A percentile compares a stretch with the other conserved stretches of the same genome.
phyloP scores from a whole-genome alignment of 2,113 vertebrate genomes.

The Rynchops niger region DNA sequence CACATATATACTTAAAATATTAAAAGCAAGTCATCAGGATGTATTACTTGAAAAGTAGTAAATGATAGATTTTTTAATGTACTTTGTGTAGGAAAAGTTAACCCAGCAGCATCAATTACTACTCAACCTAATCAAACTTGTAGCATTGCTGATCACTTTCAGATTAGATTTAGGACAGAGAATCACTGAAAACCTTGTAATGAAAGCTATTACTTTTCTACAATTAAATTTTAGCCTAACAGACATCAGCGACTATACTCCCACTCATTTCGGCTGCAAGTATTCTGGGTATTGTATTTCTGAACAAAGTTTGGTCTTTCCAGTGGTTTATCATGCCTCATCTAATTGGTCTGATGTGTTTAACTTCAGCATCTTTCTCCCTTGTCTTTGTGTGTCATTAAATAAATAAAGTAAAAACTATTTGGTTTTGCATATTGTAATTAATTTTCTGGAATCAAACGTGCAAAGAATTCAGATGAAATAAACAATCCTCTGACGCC shows the following conservation, averaged over 20 bases:
- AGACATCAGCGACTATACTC: not conserved
- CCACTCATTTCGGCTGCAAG: not conserved
- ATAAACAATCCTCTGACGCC: not conserved
- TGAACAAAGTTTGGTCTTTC: not conserved
- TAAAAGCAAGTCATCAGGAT: not conserved
- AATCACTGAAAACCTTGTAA: not conserved
- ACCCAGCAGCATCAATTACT: not conserved
- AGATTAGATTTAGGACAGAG: constrained; percentile 14
- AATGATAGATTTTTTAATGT: not conserved
- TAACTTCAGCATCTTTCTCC: not conserved
- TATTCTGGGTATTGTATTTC: not conserved
- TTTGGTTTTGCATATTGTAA: not conserved
- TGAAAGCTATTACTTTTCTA: not conserved
- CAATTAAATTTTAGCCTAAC: not conserved
- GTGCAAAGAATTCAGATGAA: not conserved
- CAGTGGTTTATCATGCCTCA: not conserved
- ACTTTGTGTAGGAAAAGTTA: not conserved
- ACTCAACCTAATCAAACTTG: not conserved
- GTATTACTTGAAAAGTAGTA: not conserved
- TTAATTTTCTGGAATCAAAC: not conserved
- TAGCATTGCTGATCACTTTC: not conserved
- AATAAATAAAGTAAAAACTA: not conserved
- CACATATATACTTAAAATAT: not conserved
- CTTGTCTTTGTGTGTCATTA: not conserved
- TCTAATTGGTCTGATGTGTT: not conserved